Base-by-base conservation (phyloP, 2,797 vertebrate species). In the Catamblyrhynchus diadema region DNA sequence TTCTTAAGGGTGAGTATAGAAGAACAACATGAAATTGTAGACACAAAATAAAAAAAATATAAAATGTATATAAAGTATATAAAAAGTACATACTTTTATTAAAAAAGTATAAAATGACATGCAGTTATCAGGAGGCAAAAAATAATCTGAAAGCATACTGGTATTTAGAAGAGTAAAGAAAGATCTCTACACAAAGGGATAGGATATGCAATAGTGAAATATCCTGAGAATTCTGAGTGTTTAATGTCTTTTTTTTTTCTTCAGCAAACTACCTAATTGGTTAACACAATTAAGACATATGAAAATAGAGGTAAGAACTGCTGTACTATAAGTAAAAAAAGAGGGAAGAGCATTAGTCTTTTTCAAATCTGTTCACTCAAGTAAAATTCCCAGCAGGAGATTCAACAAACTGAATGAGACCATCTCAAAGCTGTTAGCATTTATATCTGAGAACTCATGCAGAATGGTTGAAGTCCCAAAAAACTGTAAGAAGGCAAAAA, bases 281-380 rank as follows among this genome's bases (percentile, higher is more conserved):
- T 75, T 88, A 86, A 70, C 30, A 73, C 32, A 79, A 65, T 84
- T 74, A 69, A 75, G 9, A 18, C 39, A 42, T 44, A 32, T 14
- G 32, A 42, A 79, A 86, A 75, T 24, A 79, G 44, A 92, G 37
- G 47, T 62, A 84, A 84, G 73, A 81, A n/a, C 35, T 21, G 44
- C 21, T 81, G 39, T 67, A 74, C 22, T 37, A 17, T 22, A 69
- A 88, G 35, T 54, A 33, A 84, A 86, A 81, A 70, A 85, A 78
- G 44, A 69, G 11, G 23, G 14, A 65, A 79, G 39, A 88, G 30
- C 32, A 50, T 62, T 66, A 81, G 67, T 75, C 2, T 1, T 86
- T 95, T 93, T 94, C 39, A 91, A 56, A 90, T 62, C 79, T 88
- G 13, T 51, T 94, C 91, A 81, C 33, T 71, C 81, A 93, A 88